Base-by-base conservation (phyloP, 2,113 vertebrate genomes). In the Tetrax tetrax region DNA sequence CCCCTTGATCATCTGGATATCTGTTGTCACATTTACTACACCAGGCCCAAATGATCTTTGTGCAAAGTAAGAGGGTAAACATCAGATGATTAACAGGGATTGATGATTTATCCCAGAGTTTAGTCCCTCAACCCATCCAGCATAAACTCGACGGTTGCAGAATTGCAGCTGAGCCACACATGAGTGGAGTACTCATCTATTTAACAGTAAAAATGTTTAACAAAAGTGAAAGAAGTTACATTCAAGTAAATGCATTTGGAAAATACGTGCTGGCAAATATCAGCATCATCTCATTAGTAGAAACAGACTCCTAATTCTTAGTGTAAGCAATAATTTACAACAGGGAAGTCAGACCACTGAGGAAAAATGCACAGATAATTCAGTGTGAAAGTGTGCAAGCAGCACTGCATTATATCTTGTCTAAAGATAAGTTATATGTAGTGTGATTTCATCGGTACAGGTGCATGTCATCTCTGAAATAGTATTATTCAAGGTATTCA, bases 391-490 rank as follows among this genome's bases (percentile, higher is more conserved):
- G 76, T 75, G 85, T 75, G 86, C 80, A 84, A 94, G 75, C 61
- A 78, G 76, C 31, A 37, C 48, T 79, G 69, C 48, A 57, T 89
- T 78, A 31, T 79, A 91, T 93, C 83, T 82, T 84, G 48, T 82
- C 83, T 87, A 79, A 89, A 87, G 94, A 92, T 91, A 94, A 96
- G 90, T 91, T 94, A 59, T 89, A 65, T 69, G 43, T 13, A 53
- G 29, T 29, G 51, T 89, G 95, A 93, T 96, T 96, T 75, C 88
- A 96, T 96, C 79, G 0, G 72, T 50, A 29, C 68, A 94, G 88
- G 76, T 93, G 29, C 61, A n/a, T 95, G 90, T 87, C 93, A 89
- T 89, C 85, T 94, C 90, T 93, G 90, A 90, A 92, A 93, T 74
- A 68, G 72, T 61, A 45, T 79, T 92, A 96, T 81, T 86, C 83